These are phyloP conservation scores for Myotis yumanensis DNA, from an alignment of 2,113 vertebrate species.

Conservation along the genomic window DNA sequence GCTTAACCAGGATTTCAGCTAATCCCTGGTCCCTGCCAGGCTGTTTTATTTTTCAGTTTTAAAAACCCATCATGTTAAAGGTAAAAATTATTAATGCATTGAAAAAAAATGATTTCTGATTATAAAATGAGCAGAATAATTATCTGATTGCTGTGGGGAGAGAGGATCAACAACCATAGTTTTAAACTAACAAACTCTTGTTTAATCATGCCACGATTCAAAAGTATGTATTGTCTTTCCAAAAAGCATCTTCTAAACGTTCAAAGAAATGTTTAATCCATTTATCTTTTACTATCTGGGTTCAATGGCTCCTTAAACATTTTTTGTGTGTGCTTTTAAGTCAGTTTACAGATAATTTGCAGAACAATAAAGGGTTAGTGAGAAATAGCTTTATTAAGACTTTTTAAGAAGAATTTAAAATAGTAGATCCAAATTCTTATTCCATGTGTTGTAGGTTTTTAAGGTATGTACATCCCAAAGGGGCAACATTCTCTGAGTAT, in stretches of 20 bases:
- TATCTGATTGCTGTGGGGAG: not conserved
- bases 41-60: conserved; percentile 33
- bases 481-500: not conserved
- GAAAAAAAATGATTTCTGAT: conserved; percentile 32
- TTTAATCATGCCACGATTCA: not conserved
- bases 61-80: conserved; percentile 17
- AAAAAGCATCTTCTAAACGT: conserved; percentile 36
- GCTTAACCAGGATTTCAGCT: not conserved
- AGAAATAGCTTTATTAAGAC: conserved; percentile 7
- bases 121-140: conserved; percentile 47
- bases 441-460: not conserved
- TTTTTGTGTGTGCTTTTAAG: not conserved
- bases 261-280: not conserved
- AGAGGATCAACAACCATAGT: not conserved
- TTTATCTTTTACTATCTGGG: not conserved
- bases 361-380: conserved; percentile 16
- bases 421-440: not conserved
- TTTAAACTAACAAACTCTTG: not conserved
- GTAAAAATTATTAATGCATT: not conserved
- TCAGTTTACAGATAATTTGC: conserved; percentile 44
- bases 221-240: not conserved
- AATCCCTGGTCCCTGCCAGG: not conserved
- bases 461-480: not conserved
- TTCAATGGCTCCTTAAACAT: not conserved
- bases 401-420: conserved; percentile 8